phyloP scores from a whole-genome alignment of 2,113 vertebrate species.

The Alligator sinensis region DNA sequence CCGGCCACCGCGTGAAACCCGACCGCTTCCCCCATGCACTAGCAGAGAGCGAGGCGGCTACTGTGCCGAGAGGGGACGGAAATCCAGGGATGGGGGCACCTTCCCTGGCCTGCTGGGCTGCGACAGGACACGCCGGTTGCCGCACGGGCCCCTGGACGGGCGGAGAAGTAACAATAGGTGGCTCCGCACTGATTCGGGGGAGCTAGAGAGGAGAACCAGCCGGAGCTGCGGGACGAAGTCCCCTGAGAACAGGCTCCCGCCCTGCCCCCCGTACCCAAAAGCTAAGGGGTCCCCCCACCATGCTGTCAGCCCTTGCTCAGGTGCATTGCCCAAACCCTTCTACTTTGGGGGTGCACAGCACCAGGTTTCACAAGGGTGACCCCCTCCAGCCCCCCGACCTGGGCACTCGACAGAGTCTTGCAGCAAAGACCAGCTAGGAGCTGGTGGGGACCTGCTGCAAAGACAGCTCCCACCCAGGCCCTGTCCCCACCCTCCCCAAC shows the following conservation, averaged over 20 bases:
- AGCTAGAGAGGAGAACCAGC: not conserved
- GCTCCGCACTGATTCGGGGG: too few relatives aligned
- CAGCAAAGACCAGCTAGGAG: not conserved
- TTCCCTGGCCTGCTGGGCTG: not conserved
- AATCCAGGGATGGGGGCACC: rapidly evolving
- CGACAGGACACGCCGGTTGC: not conserved
- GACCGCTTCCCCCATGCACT: not conserved
- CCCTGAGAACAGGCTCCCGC: not conserved
- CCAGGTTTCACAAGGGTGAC: too few relatives aligned
- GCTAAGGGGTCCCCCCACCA: not conserved
- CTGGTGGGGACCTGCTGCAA: not conserved
- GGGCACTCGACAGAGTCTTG: not conserved
- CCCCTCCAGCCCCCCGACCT: rapidly evolving
- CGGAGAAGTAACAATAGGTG: too few relatives aligned
- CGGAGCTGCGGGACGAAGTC: not conserved
- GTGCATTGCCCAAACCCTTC: too few relatives aligned
- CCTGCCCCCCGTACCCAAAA: not conserved
- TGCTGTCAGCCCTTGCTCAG: not conserved
- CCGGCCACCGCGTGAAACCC: rapidly evolving
- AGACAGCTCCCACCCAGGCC: rapidly evolving
- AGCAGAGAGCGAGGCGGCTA: not conserved
- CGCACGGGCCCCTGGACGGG: rapidly evolving
- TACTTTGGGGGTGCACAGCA: too few relatives aligned
- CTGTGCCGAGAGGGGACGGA: not conserved
- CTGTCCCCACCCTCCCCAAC: not conserved